Base-by-base conservation (phyloP, 2,797 vertebrate species). In the Falco novaeseelandiae region DNA sequence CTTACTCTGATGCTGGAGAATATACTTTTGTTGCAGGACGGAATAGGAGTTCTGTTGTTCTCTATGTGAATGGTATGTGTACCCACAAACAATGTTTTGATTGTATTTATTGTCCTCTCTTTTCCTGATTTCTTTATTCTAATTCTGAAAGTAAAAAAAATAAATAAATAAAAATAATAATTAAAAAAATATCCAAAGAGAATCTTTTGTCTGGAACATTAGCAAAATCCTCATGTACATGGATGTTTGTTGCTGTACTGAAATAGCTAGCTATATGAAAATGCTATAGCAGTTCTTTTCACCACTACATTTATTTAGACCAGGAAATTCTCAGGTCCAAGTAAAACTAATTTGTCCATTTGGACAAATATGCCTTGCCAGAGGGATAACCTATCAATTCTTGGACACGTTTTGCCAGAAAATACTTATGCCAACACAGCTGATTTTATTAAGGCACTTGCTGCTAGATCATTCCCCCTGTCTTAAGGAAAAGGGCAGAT, bases 11-110 rank as follows among this genome's bases (percentile, higher is more conserved):
- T 58, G 98, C 98, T 34, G 99, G 99, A 52, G 98, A 99, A 97
- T 99, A 99, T 26, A 99, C 98, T 38, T 98, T 99, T 93, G 98
- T 98, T 89, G 99, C 99, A 74, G 99, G 99, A 96, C 98, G 98
- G 86, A 99, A 99, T 91, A 98, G 98, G 72, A 99, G 98, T 95
- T 98, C 98, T 63, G 93, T 99, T 79, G 98, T 98, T 48, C 98
- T 99, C 61, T 98, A 98, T 83, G 98, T 99, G 82, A 99, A 99
- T 84, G 98, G 99, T 99, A 95, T 67, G 97, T 97, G 51, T 38
- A 17, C 30, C 73, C 4, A 3, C 19, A 96, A 67, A 10, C 16
- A 62, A 44, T 71, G 3, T 8, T 94, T 72, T 93, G 9, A 51
- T 42, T 72, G 21, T 21, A 26, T 54, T 84, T 84, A 62, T 86